phyloP scores from a whole-genome alignment of 1,140 invertebrate genomes.

The Acromyrmex echinatior region DNA sequence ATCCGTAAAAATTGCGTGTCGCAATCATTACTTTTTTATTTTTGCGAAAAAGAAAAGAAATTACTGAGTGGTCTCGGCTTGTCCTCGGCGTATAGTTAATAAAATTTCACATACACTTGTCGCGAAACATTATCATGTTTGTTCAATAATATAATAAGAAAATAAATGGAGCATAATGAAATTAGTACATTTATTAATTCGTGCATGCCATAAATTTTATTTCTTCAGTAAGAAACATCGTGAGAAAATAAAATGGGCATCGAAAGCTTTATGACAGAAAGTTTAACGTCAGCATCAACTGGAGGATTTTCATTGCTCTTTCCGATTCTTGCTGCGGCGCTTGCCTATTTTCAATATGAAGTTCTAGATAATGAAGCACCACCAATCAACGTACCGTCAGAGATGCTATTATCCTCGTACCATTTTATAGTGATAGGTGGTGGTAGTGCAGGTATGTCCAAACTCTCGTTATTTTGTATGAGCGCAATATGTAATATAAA shows the following conservation, averaged over 20 bases:
- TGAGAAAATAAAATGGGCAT: conserved; percentile 77
- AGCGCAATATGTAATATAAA: not conserved
- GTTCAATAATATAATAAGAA: too few species aligned
- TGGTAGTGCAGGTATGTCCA: conserved; percentile 93
- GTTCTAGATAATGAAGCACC: conserved; percentile 92
- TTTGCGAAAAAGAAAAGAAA: not conserved
- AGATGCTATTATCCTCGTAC: conserved; percentile 90
- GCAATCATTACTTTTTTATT: not conserved
- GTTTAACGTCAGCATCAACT: conserved; percentile 83
- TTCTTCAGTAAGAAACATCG: not conserved
- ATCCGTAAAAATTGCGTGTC: not conserved
- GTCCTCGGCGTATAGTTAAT: not conserved
- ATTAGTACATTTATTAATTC: not conserved
- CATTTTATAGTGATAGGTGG: conserved; percentile 97
- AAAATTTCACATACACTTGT: too few species aligned
- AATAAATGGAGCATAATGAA: too few species aligned
- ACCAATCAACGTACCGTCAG: conserved; percentile 89
- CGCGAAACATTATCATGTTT: too few species aligned
- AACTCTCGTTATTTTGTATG: not conserved
- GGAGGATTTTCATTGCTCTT: conserved; percentile 92
- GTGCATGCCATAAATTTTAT: not conserved
- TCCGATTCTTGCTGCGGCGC: conserved; percentile 92
- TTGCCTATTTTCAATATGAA: conserved; percentile 94
- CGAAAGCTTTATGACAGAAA: conserved; percentile 80
- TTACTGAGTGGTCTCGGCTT: not conserved